Percentiles rank a stretch among this genome's conserved stretches.
phyloP scores from a whole-genome alignment of 2,888 invertebrate species.

The Acronicta aceris region DNA sequence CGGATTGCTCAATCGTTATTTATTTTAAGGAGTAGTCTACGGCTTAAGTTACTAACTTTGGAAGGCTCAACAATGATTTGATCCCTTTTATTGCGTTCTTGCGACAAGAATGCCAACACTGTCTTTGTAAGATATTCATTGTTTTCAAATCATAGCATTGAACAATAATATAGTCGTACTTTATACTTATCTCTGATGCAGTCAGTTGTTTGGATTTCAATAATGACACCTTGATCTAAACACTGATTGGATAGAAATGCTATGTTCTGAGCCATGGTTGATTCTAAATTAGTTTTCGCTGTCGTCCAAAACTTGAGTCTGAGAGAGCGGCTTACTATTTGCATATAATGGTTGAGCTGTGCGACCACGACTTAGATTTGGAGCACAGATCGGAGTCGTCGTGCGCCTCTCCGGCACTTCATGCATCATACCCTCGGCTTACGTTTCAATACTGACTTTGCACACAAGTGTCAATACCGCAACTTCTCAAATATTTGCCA shows the following conservation, averaged over 20 bases:
- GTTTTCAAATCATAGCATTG: constrained; percentile 42
- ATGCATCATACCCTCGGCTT: constrained; percentile 70
- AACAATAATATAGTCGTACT: constrained; percentile 35
- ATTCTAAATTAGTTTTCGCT: constrained; percentile 67
- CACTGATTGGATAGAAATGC: constrained; percentile 44
- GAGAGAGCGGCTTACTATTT: constrained; percentile 74
- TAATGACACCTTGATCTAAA: constrained; percentile 45
- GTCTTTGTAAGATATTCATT: constrained; percentile 30
- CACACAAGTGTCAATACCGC: constrained; percentile 25
- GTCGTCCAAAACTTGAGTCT: constrained; percentile 69
- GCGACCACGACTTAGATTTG: constrained; percentile 82
- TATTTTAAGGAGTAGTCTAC: constrained; percentile 67
- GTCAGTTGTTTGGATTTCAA: constrained; percentile 31
- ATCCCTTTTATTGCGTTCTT: constrained; percentile 16
- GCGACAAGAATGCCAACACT: constrained; percentile 31
- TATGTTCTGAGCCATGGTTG: constrained; percentile 16
- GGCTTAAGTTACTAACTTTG: constrained; percentile 63
- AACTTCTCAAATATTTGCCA: constrained; percentile 57
- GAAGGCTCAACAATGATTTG: constrained; percentile 17
- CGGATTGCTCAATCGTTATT: constrained; percentile 76
- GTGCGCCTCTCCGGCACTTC: constrained; percentile 68
- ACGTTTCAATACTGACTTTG: constrained; percentile 69
- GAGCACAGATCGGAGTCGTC: constrained; percentile 78
- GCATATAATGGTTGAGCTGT: constrained; percentile 82
- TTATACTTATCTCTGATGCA: constrained; percentile 37